phyloP scores from a whole-genome alignment of 2,888 invertebrate genomes.

The Campoplex nolae region DNA sequence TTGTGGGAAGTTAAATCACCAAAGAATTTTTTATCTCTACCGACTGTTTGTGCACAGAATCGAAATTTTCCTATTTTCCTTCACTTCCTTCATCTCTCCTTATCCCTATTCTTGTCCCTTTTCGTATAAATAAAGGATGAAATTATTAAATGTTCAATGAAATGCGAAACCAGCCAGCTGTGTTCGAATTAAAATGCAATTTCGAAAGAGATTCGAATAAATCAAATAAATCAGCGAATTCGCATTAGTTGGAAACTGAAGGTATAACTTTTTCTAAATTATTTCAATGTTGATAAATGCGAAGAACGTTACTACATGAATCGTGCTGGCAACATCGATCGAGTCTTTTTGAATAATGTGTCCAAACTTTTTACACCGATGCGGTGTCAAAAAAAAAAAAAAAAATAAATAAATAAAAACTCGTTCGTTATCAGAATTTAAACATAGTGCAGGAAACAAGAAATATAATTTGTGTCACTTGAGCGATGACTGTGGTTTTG shows the following conservation, averaged over 20 bases:
- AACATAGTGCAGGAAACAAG: not conserved
- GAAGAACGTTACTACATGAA: not conserved
- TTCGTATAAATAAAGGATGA: not conserved
- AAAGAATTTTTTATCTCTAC: not conserved
- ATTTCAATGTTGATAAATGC: not conserved
- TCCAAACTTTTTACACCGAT: not conserved
- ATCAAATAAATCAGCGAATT: not conserved
- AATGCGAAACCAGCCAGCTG: not conserved
- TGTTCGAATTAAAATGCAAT: not conserved
- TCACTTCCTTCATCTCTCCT: not conserved
- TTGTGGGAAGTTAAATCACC: conserved; percentile 42
- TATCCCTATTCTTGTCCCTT: not conserved
- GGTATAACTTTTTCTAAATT: not conserved
- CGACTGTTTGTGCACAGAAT: not conserved
- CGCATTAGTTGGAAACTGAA: not conserved
- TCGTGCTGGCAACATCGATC: not conserved
- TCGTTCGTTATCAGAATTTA: not conserved
- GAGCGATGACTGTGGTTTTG: not conserved
- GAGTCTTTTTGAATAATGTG: not conserved
- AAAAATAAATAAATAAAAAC: not conserved
- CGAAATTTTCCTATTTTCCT: not conserved
- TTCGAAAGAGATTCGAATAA: not conserved
- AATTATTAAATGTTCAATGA: not conserved
- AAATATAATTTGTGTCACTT: not conserved
- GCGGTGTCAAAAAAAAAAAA: not conserved